These are phyloP conservation scores for Trinorchestia longiramus DNA, from an alignment of 1,140 invertebrate species.

Conservation along the genomic window DNA sequence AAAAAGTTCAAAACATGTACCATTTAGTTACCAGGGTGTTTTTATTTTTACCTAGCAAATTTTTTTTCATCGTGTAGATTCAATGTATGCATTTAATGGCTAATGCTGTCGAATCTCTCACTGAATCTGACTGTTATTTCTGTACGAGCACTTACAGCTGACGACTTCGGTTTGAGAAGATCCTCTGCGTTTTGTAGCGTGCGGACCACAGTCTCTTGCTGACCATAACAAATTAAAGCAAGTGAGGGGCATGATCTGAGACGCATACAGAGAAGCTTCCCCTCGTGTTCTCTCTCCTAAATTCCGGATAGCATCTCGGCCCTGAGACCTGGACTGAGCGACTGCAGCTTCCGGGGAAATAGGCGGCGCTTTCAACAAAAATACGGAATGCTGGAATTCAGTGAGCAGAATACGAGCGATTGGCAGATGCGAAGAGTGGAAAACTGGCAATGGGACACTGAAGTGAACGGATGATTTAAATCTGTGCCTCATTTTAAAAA, in stretches of 20 bases:
- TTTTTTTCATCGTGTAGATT: too few species aligned
- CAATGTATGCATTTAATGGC: too few species aligned
- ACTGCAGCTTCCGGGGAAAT: background rate
- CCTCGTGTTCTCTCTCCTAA: background rate
- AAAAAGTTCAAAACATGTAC: too few species aligned
- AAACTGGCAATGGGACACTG: background rate
- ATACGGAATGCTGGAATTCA: background rate
- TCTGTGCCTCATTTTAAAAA: background rate
- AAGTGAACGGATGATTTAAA: background rate
- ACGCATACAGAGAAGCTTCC: background rate
- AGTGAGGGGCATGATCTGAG: background rate
- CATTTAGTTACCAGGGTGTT: too few species aligned
- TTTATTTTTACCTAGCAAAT: too few species aligned
- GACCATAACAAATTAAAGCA: slow-evolving; percentile 49
- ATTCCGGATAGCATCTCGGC: background rate
- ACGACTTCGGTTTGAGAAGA: background rate
- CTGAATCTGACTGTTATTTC: background rate
- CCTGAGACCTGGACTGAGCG: background rate
- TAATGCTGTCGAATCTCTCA: background rate
- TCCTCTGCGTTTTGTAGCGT: background rate
- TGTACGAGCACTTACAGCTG: background rate
- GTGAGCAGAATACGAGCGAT: background rate
- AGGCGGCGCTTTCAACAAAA: background rate
- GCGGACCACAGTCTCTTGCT: background rate
- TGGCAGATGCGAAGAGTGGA: background rate